Evolutionary conservation across 2,113 vertebrate genomes (phyloP), one percentile per base, ranked within the genome.

Genomic region (Mixornis gularis): DNA sequence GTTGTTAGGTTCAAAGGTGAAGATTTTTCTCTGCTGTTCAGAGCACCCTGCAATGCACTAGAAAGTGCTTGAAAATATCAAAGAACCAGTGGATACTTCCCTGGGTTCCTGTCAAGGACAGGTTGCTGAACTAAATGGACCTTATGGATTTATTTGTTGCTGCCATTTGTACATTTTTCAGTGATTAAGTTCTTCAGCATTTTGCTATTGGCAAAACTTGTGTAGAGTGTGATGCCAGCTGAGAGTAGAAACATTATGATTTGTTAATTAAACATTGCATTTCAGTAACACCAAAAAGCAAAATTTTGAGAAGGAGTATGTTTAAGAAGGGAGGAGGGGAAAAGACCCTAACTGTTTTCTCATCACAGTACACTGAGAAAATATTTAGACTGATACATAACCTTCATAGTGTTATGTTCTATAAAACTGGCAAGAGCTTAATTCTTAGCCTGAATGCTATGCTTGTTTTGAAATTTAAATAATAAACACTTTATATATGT

Each of bases 401-500:
- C 79, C 85, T 88, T 90, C 22, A 0, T 85, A 91, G 95, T 79
- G 85, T 88, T 93, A 46, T 92, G 62, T 94, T 96, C 95, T 95
- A 71, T 92, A 89, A 95, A 87, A 81, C 38, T 96, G 92, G 90
- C 93, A 94, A 72, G 78, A 79, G 48, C 34, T 53, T 90, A 82
- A 55, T 85, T 95, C 85, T 96, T 91, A 93, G 94, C 84, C 92
- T 97, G 96, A 98, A 97, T 95, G 95, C 87, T 95, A 65, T 92
- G 55, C 89, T 97, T 97, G 92, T 97, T 97, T 97, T 96, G 87
- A 96, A 96, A 97, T 96, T 97, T 97, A 97, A 97, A 97, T 97
- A 97, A 97, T 95, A 97, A 97, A 96, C 93, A 97, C 91, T 96
- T 95, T 94, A 96, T 96, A 34, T 85, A 95, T 94, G 89, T 93